Evolutionary conservation across 2,113 vertebrate genomes (phyloP).

Genomic region (Xiphophorus couchianus): DNA sequence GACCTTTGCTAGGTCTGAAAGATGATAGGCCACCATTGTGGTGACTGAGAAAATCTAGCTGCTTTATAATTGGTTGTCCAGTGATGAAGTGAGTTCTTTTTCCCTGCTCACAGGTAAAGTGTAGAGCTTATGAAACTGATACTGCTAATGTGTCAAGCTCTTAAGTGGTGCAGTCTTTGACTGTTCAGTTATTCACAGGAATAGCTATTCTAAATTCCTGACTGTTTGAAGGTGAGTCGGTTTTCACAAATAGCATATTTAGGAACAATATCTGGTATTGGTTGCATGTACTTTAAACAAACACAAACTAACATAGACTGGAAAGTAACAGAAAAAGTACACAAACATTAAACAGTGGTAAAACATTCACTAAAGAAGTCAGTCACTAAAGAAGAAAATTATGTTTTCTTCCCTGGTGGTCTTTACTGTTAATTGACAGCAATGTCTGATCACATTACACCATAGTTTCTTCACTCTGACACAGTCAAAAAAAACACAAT

Average conservation of each 20-base stretch:
- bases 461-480: neutral
- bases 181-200: conserved; percentile 22
- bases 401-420: too few species aligned
- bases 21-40: conserved; percentile 64
- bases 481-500: neutral
- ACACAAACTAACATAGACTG: too few species aligned
- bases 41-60: conserved; percentile 51
- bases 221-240: neutral
- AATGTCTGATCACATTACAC: too few species aligned
- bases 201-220: conserved; percentile 26
- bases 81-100: conserved; percentile 50
- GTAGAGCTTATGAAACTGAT: conserved; percentile 73
- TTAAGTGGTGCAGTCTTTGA: conserved; percentile 57
- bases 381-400: too few species aligned
- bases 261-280: too few species aligned
- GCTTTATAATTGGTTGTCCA: conserved; percentile 59
- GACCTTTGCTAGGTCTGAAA: conserved; percentile 70
- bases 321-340: too few species aligned
- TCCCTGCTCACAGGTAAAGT: conserved; percentile 49
- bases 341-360: too few species aligned
- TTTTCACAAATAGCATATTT: too few species aligned
- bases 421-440: too few species aligned
- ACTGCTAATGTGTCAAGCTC: conserved; percentile 52
- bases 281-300: too few species aligned
- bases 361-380: too few species aligned